These are phyloP conservation scores for Clarias magur DNA, from an alignment of 2,113 vertebrate genomes.

Conservation along the genomic window DNA sequence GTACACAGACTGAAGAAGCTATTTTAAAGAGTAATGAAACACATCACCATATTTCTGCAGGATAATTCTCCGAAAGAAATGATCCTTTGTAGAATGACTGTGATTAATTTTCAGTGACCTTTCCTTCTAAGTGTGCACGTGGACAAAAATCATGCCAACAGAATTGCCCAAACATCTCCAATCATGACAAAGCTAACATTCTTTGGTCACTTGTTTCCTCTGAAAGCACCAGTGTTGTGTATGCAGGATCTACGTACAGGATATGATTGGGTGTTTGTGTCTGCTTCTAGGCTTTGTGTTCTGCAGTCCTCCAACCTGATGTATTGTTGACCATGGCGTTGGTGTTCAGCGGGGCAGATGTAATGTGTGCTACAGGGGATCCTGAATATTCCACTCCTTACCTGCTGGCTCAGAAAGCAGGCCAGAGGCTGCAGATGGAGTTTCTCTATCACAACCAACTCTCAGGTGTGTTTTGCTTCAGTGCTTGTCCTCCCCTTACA, in stretches of 20 bases:
- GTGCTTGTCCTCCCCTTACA: neutral
- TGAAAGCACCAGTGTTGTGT: neutral
- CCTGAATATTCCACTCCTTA: conserved; percentile 86
- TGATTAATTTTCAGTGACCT: neutral
- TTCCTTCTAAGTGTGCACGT: neutral
- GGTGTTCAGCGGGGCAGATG: conserved; percentile 91
- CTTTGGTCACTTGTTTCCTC: neutral
- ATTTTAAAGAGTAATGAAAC: too few relatives aligned
- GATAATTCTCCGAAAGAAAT: neutral
- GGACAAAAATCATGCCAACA: neutral
- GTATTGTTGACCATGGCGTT: conserved; percentile 86
- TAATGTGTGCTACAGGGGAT: conserved; percentile 91
- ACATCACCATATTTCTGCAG: too few relatives aligned
- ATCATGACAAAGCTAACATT: too few relatives aligned
- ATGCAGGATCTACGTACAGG: neutral
- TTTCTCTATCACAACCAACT: conserved; percentile 95
- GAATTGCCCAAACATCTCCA: neutral
- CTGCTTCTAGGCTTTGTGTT: conserved; percentile 81
- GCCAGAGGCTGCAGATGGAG: conserved; percentile 93
- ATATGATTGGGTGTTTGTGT: conserved; percentile 16
- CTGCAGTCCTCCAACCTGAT: conserved; percentile 82
- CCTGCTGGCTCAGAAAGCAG: conserved; percentile 86
- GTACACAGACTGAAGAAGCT: too few relatives aligned
- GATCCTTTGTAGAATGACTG: neutral
- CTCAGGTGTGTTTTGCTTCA: conserved; percentile 74